Conservation (phyloP, 2,113 vertebrate species). For the Haemorhous mexicanus region DNA sequence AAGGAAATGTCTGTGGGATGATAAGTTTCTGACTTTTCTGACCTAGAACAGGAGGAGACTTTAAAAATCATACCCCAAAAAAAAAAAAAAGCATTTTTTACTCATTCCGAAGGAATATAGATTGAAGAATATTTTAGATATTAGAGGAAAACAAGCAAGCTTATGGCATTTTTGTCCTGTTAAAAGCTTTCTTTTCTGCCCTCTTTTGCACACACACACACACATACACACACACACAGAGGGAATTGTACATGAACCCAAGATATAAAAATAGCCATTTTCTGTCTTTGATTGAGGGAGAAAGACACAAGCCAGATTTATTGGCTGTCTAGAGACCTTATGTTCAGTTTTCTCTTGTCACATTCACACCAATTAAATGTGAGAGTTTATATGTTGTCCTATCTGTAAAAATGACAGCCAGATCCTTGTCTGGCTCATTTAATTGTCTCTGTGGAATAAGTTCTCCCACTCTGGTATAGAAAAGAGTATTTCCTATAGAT, state of each 20-base stretch:
- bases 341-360: constrained; percentile 61
- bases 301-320: constrained; percentile 57
- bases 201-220: neutral
- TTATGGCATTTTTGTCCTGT: neutral
- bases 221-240: neutral
- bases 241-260: neutral
- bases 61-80: neutral
- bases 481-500: neutral
- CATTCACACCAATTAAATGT: constrained; percentile 66
- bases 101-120: neutral
- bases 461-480: neutral
- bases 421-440: constrained; percentile 43
- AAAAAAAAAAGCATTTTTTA: neutral
- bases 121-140: neutral
- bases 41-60: neutral
- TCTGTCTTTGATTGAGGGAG: constrained; percentile 26
- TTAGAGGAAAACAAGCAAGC: neutral
- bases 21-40: neutral
- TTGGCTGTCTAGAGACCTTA: constrained; percentile 61
- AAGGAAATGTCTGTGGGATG: neutral
- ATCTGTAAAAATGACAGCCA: constrained; percentile 58
- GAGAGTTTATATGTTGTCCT: constrained; percentile 58
- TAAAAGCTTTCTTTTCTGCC: neutral
- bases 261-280: constrained; percentile 37
- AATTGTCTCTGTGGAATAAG: constrained; percentile 47